phyloP scores from a whole-genome alignment of 2,888 invertebrate genomes.

The Drosophila formosana region DNA sequence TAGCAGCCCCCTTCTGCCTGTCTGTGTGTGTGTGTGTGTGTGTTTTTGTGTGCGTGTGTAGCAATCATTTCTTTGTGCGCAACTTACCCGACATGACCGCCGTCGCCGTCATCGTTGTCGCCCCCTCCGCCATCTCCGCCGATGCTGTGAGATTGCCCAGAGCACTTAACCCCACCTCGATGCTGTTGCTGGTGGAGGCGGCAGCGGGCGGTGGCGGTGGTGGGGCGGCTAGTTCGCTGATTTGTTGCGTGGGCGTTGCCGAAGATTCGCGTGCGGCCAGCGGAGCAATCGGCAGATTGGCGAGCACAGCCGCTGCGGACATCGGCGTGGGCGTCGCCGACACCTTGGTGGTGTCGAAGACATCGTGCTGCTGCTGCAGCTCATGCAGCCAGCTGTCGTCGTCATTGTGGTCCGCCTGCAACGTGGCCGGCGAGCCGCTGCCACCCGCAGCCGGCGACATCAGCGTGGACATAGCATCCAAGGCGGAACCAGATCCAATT shows the following conservation, averaged over 20 bases:
- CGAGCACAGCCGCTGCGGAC: conserved; percentile 49
- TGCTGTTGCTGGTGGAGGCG: conserved; percentile 9
- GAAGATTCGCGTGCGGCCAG: conserved; percentile 76
- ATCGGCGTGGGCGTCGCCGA: conserved; percentile 58
- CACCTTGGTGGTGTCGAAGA: conserved; percentile 82
- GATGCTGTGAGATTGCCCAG: conserved; percentile 34
- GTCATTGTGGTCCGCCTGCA: conserved; percentile 76
- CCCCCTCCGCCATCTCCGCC: conserved; percentile 25
- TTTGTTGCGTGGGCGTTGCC: conserved; percentile 76
- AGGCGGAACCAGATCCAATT: neutral
- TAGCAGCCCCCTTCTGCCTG: conserved; percentile 45
- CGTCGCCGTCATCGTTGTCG: conserved; percentile 23
- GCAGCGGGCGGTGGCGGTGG: conserved; percentile 16
- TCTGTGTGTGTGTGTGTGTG: conserved; percentile 17
- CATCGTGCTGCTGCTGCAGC: conserved; percentile 79
- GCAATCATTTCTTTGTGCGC: conserved; percentile 31
- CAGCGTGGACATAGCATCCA: conserved; percentile 66
- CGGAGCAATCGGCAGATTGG: conserved; percentile 72
- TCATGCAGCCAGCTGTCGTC: conserved; percentile 83
- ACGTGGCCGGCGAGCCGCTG: conserved; percentile 57
- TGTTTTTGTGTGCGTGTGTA: conserved; percentile 10
- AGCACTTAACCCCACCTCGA: conserved; percentile 51
- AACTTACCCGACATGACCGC: conserved; percentile 79
- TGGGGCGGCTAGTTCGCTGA: conserved; percentile 51
- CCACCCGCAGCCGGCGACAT: conserved; percentile 56